A percentile compares a stretch with the other conserved stretches of the same genome.
These are phyloP conservation scores for Drosophila nigricruria DNA, from an alignment of 2,888 invertebrate genomes.

Conservation along the genomic window DNA sequence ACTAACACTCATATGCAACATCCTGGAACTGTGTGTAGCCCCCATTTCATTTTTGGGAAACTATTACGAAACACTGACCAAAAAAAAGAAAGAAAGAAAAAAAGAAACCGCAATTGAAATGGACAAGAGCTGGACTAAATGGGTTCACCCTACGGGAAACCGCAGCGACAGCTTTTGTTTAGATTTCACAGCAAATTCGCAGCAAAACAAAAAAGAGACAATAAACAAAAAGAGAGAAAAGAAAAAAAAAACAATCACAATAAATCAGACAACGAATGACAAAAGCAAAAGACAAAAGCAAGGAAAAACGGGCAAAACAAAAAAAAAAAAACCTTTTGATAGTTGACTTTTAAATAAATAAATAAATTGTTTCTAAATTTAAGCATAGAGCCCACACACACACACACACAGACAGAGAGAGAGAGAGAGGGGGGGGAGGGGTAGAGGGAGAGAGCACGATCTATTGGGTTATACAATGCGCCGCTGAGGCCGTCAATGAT, in stretches of 20 bases:
- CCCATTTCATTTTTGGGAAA: background rate
- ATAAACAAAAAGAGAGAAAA: slow-evolving; percentile 24
- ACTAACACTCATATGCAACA: background rate
- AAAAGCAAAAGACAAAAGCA: slow-evolving; percentile 35
- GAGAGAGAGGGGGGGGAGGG: background rate
- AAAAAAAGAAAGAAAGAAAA: background rate
- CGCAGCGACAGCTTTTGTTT: slow-evolving; percentile 15
- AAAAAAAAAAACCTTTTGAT: slow-evolving; percentile 24
- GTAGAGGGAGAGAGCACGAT: background rate
- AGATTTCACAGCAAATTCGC: slow-evolving; percentile 23
- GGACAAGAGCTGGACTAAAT: slow-evolving; percentile 1
- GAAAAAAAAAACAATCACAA: slow-evolving; percentile 24
- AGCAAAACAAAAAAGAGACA: background rate
- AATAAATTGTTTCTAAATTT: slow-evolving; percentile 59
- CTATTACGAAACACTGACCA: background rate
- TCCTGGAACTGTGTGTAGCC: background rate
- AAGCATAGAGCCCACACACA: slow-evolving; percentile 20
- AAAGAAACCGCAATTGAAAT: slow-evolving; percentile 16
- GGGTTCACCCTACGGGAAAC: slow-evolving; percentile 14
- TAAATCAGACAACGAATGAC: slow-evolving; percentile 39
- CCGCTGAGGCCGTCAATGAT: slow-evolving; percentile 56
- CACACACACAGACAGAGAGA: background rate
- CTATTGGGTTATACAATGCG: slow-evolving; percentile 55
- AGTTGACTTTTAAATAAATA: slow-evolving; percentile 48
- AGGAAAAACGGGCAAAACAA: slow-evolving; percentile 9